Conservation (phyloP, 2,888 invertebrate genomes). For the Caradrina clavipalpis region DNA sequence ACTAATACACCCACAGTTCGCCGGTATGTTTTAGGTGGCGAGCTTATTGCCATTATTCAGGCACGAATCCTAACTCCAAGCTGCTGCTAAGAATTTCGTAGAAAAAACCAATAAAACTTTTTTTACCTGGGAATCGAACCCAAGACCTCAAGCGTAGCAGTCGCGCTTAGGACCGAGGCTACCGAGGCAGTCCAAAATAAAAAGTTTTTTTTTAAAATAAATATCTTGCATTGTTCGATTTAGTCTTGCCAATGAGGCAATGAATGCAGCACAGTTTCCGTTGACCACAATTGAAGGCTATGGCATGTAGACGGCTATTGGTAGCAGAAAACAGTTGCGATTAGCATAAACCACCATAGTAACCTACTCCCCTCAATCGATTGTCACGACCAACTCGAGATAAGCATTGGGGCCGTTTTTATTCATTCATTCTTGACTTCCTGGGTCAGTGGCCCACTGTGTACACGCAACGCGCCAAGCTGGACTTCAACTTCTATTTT, state of each 20-base stretch:
- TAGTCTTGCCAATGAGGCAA: background rate
- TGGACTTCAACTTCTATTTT: background rate
- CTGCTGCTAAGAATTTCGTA: too few species aligned
- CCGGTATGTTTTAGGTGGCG: too few species aligned
- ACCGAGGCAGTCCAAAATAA: too few species aligned
- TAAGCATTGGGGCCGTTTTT: conserved; percentile 49
- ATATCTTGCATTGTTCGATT: background rate
- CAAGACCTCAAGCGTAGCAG: too few species aligned
- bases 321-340: conserved; percentile 41
- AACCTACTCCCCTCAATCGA: conserved; percentile 54
- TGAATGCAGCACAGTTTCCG: background rate
- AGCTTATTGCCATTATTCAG: too few species aligned
- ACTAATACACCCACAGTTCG: too few species aligned
- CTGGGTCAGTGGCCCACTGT: conserved; percentile 28
- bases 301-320: conserved; percentile 22
- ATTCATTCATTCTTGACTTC: conserved; percentile 36
- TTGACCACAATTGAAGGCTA: conserved; percentile 25
- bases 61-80: too few species aligned
- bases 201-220: background rate
- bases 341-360: conserved; percentile 55
- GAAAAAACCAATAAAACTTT: too few species aligned
- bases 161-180: too few species aligned
- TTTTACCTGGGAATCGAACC: too few species aligned
- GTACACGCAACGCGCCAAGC: background rate
- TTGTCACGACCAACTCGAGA: conserved; percentile 55